phyloP scores from a whole-genome alignment of 2,888 invertebrate species.

The Odontothrips loti region DNA sequence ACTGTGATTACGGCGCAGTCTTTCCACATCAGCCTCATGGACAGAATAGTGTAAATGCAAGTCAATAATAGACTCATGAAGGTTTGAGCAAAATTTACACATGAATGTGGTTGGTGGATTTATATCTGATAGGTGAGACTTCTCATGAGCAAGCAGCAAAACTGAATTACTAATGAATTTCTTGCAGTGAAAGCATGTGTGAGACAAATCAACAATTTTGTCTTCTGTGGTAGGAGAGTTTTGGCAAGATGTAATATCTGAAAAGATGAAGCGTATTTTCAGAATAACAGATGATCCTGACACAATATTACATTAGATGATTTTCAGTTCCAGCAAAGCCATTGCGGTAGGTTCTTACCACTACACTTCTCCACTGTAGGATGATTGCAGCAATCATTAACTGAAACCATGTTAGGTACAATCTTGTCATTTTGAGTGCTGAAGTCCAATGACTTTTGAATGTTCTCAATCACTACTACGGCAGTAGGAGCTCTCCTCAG shows the following conservation, averaged over 20 bases:
- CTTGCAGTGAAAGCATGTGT: neutral
- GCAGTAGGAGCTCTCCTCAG: neutral
- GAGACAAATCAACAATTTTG: neutral
- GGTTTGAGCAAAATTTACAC: neutral
- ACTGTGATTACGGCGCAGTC: neutral
- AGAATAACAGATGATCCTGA: too few species aligned
- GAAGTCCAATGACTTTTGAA: neutral
- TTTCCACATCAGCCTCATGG: neutral
- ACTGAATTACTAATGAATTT: neutral
- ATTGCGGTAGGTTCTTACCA: too few species aligned
- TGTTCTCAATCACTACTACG: neutral
- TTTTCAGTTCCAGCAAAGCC: too few species aligned
- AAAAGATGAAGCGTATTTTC: neutral
- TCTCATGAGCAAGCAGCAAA: conserved; percentile 18
- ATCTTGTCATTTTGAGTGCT: too few species aligned
- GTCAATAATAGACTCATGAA: neutral
- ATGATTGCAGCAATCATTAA: too few species aligned
- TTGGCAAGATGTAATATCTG: neutral
- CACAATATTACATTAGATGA: too few species aligned
- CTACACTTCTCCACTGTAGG: too few species aligned
- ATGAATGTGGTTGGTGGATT: neutral
- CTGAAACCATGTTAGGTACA: too few species aligned
- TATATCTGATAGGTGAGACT: neutral
- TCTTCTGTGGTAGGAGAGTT: neutral
- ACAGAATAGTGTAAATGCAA: neutral